These are phyloP conservation scores for Callorhinus ursinus DNA, from an alignment of 2,113 vertebrate genomes.

Conservation along the genomic window DNA sequence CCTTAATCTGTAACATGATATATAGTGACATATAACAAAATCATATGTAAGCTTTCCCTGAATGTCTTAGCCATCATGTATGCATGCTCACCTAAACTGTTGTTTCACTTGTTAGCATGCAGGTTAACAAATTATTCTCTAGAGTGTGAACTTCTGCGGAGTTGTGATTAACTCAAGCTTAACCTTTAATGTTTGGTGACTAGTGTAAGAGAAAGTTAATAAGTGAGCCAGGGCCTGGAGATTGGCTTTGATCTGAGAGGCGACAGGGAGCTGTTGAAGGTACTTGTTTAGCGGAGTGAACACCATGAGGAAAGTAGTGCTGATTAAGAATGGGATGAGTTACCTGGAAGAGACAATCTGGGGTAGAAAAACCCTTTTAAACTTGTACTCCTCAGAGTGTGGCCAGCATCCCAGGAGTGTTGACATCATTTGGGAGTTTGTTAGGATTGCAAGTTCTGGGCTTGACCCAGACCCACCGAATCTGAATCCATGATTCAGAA, in stretches of 20 bases:
- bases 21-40: background rate
- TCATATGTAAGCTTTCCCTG: background rate
- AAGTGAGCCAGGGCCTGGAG: background rate
- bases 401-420: background rate
- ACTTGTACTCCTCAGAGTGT: background rate
- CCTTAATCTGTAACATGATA: background rate
- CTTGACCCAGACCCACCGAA: background rate
- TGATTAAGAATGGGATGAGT: background rate
- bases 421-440: background rate
- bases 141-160: background rate
- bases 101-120: background rate
- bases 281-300: background rate
- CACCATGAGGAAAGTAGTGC: background rate
- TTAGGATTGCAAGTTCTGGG: background rate
- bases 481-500: background rate
- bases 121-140: background rate
- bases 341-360: background rate
- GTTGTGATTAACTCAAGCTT: background rate
- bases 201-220: background rate
- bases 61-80: background rate
- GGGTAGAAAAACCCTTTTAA: background rate
- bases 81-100: background rate
- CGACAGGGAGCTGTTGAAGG: background rate
- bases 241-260: background rate
- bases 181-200: background rate